These are phyloP conservation scores for Merodon equestris DNA, from an alignment of 2,888 invertebrate genomes.

Conservation along the genomic window DNA sequence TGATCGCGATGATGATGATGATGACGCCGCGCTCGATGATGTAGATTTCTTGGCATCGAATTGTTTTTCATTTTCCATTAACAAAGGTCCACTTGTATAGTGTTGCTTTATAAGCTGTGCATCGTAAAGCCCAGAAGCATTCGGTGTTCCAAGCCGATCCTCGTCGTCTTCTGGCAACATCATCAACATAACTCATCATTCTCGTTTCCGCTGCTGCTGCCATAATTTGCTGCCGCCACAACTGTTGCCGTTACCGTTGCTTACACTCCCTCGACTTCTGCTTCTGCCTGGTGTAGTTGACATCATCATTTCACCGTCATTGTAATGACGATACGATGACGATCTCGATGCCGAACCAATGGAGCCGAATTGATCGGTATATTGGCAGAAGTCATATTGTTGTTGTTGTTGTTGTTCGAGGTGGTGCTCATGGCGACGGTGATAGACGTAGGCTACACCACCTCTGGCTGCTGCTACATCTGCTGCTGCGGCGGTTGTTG, in stretches of 20 bases:
- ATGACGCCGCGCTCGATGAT: constrained; percentile 52
- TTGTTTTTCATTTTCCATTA: constrained; percentile 73
- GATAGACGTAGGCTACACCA: constrained; percentile 72
- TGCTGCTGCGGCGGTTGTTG: constrained; percentile 76
- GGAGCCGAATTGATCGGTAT: too few relatives aligned
- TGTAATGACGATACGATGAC: constrained; percentile 36
- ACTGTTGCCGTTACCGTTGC: constrained; percentile 61
- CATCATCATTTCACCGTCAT: constrained; percentile 60
- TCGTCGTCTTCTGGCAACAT: constrained; percentile 77
- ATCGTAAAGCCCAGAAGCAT: constrained; percentile 80
- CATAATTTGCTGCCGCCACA: constrained; percentile 72
- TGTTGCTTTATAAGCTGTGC: constrained; percentile 71
- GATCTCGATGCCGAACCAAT: constrained; percentile 68
- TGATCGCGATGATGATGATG: constrained; percentile 30
- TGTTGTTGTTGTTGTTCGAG: too few relatives aligned
- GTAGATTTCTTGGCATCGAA: constrained; percentile 70
- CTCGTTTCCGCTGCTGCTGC: constrained; percentile 71
- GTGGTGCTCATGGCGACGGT: too few relatives aligned
- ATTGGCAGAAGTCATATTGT: too few relatives aligned
- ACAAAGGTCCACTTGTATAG: constrained; percentile 73
- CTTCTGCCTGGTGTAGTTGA: constrained; percentile 58
- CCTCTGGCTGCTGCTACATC: constrained; percentile 77
- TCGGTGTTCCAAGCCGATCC: constrained; percentile 83
- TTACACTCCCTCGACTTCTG: constrained; percentile 4
- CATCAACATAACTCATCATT: constrained; percentile 78